Base-by-base conservation (phyloP, 2,113 vertebrate species). In the Mormyrus iriodes region DNA sequence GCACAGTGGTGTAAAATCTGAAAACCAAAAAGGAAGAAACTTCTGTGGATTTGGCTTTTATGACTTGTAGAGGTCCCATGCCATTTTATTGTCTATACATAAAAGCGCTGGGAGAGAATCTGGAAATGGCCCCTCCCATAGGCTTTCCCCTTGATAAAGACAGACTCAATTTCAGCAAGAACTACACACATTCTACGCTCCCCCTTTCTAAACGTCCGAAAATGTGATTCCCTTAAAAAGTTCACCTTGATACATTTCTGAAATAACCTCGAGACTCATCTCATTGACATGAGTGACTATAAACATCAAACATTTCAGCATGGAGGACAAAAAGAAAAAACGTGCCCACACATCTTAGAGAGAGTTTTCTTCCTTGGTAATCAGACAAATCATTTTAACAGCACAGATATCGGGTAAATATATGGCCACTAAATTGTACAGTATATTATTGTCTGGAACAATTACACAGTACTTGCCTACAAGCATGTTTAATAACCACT, bases 1-100 rank as follows among this genome's bases (percentile, higher is more conserved):
- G 96, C 96, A 97, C 96, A 97, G 96, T 96, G 96, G 96, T 95
- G 96, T 96, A 95, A 95, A 96, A 95, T 95, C 94, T 94, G 93
- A 94, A 94, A 94, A 95, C 91, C 93, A 94, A 91, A 94, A 94
- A 93, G 91, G 94, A 92, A 76, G 90, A 95, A 94, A 89, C 90
- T n/a, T 48, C 61, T 94, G 94, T 95, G 95, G 96, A 96, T 95
- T 95, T 94, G 95, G 84, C 95, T 95, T 94, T 94, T 95, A 94
- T 90, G 91, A 93, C 89, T 92, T 92, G 94, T 92, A 91, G 92
- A 95, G 94, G 95, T 96, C 96, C 95, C 95, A 96, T 95, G 93
- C 94, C 95, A 95, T 19, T 95, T 95, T 95, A 95, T 94, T 94
- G 93, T 96, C 96, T 96, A 94, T 96, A 96, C 96, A 96, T 94